These are phyloP conservation scores for Anthonomus grandis DNA, from an alignment of 1,140 invertebrate species.

Conservation along the genomic window DNA sequence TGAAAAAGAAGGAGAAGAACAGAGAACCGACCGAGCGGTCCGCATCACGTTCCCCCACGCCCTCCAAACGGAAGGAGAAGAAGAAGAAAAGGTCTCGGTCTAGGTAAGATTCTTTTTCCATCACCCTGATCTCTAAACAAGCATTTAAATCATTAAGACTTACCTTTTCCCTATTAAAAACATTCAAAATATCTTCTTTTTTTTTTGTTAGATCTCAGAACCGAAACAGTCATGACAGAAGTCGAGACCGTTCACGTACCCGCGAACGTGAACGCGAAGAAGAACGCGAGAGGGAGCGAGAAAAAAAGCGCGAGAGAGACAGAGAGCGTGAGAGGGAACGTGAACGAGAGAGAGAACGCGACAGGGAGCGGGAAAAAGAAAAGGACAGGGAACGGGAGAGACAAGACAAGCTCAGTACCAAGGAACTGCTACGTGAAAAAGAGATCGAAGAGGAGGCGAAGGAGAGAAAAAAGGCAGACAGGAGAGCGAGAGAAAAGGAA, in stretches of 20 bases:
- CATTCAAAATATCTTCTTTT: not conserved
- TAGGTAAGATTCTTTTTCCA: slow-evolving; percentile 20
- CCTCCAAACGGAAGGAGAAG: slow-evolving; percentile 44
- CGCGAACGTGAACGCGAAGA: slow-evolving; percentile 49
- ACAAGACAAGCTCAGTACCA: slow-evolving; percentile 54
- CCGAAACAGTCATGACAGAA: slow-evolving; percentile 27
- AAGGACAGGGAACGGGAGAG: slow-evolving; percentile 52
- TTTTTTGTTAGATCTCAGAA: not conserved
- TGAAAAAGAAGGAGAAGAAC: slow-evolving; percentile 46
- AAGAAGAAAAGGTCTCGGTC: slow-evolving; percentile 54
- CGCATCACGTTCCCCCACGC: slow-evolving; percentile 41
- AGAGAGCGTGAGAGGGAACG: slow-evolving; percentile 50
- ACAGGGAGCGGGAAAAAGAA: slow-evolving; percentile 55
- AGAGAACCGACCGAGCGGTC: slow-evolving; percentile 51
- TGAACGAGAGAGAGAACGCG: slow-evolving; percentile 49
- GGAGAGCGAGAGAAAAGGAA: slow-evolving; percentile 90
- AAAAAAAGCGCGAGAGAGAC: slow-evolving; percentile 48
- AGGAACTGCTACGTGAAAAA: slow-evolving; percentile 68
- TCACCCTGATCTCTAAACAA: not conserved
- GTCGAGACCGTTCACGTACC: slow-evolving; percentile 47
- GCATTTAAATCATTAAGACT: not conserved
- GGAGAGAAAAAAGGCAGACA: slow-evolving; percentile 85
- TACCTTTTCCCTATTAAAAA: too few species aligned
- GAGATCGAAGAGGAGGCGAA: slow-evolving; percentile 89
- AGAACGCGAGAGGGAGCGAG: slow-evolving; percentile 49